phyloP scores from a whole-genome alignment of 2,113 vertebrate genomes.

The Eira barbara region DNA sequence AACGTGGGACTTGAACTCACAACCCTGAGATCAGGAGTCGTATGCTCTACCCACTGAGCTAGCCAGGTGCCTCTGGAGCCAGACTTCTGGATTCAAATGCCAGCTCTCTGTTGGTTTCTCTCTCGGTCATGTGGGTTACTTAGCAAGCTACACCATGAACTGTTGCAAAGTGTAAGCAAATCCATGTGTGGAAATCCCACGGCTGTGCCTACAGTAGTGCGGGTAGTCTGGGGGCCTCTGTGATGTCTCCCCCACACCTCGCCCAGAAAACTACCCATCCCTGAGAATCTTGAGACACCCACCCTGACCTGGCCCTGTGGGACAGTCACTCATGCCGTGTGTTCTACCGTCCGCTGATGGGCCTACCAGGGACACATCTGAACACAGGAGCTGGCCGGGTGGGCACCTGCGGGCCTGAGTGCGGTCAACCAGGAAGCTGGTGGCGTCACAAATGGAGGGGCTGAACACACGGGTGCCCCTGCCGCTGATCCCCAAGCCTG shows the following conservation, averaged over 20 bases:
- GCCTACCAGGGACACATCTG: background rate
- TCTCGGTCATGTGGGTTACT: background rate
- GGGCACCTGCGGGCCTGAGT: background rate
- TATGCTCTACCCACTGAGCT: background rate
- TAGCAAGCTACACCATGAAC: background rate
- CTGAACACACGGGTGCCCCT: accelerated
- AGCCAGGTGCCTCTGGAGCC: background rate
- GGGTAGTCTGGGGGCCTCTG: background rate
- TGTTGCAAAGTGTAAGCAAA: background rate
- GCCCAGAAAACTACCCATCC: background rate
- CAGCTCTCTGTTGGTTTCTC: background rate
- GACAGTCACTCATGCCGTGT: accelerated
- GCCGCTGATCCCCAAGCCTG: background rate
- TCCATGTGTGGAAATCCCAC: accelerated
- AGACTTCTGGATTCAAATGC: background rate
- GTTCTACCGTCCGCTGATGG: accelerated
- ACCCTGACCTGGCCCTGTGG: background rate
- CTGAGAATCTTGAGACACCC: background rate
- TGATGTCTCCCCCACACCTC: accelerated
- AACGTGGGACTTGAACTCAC: background rate
- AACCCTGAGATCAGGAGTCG: background rate
- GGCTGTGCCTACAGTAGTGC: background rate
- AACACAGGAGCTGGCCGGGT: background rate
- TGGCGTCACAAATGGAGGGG: accelerated
- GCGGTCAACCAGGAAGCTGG: background rate